Base-by-base conservation (phyloP, 2,888 invertebrate species). In the Metellina segmentata region DNA sequence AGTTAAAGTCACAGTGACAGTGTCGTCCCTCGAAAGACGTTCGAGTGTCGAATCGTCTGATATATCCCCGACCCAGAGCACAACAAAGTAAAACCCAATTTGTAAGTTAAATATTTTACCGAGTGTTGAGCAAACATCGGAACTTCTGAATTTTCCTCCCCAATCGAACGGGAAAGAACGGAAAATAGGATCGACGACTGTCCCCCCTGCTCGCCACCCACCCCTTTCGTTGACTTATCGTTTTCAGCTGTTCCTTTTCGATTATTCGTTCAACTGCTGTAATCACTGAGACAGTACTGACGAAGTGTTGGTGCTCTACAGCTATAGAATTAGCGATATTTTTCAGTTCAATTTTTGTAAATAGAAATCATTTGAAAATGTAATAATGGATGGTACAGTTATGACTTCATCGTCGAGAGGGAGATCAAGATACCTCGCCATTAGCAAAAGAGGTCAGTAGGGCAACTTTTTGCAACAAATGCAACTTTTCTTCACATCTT, bases 61-160 rank as follows among this genome's bases (percentile, higher is more conserved):
- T 71, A 71, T 82, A 70, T 51, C 71, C 34, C 20, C 71, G 52
- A 51, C 52, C 72, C 34, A 49, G 74, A 61, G 75, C 71, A 77
- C 77, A 77, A 79, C 79, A 87, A 88, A 88, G 88, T 88, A 89
- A 89, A 89, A 89, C 89, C 34, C 89, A 87, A 87, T 91, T 81
- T 91, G 86, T 86, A 91, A 86, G 86, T 91, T 87, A 86, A 86
- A 91, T 91, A 91, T 91, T 91, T 91, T 87, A 85, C 81, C 13
- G 79, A 91, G 91, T 87, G 91, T 81, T 87, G 75, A 11, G 87
- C 85, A 82, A 91, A 91, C 81, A 91, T 48, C 61, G 82, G 79
- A 90, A 78, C 72, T 78, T 85, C 77, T 61, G 78, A 69, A 77
- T 78, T 85, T 85, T 53, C 16, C 61, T 61, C 61, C 16, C 16